A percentile compares a stretch with the other conserved stretches of the same genome.
These are phyloP conservation scores for Acanthurus leucopareius DNA, from an alignment of 2,797 vertebrate genomes.

Conservation along the genomic window DNA sequence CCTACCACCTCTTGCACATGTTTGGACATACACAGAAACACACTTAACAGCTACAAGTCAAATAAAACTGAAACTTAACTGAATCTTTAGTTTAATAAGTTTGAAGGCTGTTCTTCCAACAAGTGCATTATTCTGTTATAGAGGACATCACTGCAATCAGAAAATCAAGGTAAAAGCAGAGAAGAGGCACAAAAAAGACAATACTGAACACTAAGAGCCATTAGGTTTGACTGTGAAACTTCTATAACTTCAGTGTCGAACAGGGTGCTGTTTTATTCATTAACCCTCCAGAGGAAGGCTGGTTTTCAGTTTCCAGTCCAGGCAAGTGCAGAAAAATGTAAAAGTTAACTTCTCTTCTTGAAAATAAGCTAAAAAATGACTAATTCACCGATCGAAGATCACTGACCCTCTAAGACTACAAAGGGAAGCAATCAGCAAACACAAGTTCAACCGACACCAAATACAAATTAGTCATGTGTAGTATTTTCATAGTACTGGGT, in stretches of 20 bases:
- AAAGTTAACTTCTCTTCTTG: constrained; percentile 47
- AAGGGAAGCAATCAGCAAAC: not conserved
- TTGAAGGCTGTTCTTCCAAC: constrained; percentile 37
- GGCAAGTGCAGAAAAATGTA: constrained; percentile 35
- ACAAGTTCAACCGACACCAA: not conserved
- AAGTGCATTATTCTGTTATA: constrained; percentile 24
- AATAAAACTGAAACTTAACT: not conserved
- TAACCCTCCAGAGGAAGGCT: constrained; percentile 23
- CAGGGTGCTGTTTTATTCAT: constrained; percentile 52
- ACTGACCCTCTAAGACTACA: constrained; percentile 7
- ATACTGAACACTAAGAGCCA: constrained; percentile 39
- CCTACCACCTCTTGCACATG: not conserved
- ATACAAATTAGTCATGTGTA: not conserved
- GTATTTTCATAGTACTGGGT: not conserved
- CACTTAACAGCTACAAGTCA: constrained; percentile 29
- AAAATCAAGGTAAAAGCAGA: constrained; percentile 47
- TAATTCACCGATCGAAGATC: constrained; percentile 15
- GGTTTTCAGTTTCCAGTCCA: constrained; percentile 30
- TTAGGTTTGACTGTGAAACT: constrained; percentile 63
- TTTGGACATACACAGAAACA: not conserved
- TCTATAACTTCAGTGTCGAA: constrained; percentile 61
- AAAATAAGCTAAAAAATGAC: constrained; percentile 37
- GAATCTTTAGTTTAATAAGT: constrained; percentile 5
- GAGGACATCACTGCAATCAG: constrained; percentile 10
- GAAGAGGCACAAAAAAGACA: constrained; percentile 15